Evolutionary conservation across 2,888 invertebrate genomes (phyloP).

Genomic region (Ommatoiulus sabulosus): DNA sequence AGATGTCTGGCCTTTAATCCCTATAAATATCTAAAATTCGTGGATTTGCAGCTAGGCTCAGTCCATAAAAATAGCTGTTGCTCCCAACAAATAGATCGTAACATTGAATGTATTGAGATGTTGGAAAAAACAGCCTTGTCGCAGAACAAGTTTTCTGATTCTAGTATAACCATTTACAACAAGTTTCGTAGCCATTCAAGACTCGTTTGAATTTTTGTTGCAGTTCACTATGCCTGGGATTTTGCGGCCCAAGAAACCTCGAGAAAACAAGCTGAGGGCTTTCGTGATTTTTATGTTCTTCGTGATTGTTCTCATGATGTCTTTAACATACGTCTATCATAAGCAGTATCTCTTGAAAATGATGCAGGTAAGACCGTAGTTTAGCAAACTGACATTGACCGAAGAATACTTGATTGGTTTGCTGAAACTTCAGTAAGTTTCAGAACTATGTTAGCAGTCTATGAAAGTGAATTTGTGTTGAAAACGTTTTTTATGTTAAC

Average conservation of each 20-base stretch:
- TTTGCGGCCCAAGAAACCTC: constrained; percentile 75
- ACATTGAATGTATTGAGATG: not conserved
- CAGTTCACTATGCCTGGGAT: constrained; percentile 81
- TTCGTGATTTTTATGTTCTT: constrained; percentile 86
- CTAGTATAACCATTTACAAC: not conserved
- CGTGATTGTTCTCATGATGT: constrained; percentile 83
- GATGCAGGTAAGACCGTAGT: constrained; percentile 66
- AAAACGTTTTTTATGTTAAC: no score
- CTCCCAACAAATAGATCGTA: not conserved
- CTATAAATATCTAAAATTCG: not conserved
- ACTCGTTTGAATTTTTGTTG: constrained; percentile 61
- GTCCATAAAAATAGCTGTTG: not conserved
- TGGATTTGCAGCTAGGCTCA: not conserved
- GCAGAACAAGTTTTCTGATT: not conserved
- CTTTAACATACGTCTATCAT: constrained; percentile 85
- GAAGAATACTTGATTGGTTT: no score
- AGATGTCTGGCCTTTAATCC: not conserved
- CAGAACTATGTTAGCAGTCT: no score
- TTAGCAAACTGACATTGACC: not conserved
- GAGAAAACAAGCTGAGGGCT: constrained; percentile 82
- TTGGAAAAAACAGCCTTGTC: not conserved
- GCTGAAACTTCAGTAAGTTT: no score
- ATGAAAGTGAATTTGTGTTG: no score
- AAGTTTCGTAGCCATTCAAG: not conserved
- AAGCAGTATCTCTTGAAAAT: constrained; percentile 78